Percentiles rank a stretch among this genome's conserved stretches.
Evolutionary conservation across 2,113 vertebrate genomes (phyloP).

Genomic region (Aviceda subcristata): DNA sequence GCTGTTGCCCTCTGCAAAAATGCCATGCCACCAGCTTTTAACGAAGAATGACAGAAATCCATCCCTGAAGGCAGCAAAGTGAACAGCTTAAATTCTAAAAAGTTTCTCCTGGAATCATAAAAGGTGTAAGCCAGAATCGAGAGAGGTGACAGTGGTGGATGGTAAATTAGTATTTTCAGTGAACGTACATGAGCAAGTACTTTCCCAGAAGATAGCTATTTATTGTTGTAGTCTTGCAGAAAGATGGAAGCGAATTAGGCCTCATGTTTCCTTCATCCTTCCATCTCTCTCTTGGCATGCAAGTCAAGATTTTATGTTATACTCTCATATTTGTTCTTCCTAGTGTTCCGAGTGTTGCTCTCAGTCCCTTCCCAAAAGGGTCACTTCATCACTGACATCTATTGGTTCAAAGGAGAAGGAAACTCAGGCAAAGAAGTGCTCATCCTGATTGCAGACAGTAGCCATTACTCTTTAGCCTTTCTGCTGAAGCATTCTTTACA

Average conservation of each 20-base stretch:
- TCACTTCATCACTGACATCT: neutral
- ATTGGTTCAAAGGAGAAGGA: neutral
- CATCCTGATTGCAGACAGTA: neutral
- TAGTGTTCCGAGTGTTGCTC: accelerated
- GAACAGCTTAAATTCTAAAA: neutral
- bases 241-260: neutral
- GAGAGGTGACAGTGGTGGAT: neutral
- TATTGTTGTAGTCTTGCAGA: neutral
- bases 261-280: neutral
- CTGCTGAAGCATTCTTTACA: neutral
- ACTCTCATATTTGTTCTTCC: neutral
- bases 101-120: neutral
- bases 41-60: neutral
- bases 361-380: neutral
- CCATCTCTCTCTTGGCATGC: neutral
- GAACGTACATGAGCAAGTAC: neutral
- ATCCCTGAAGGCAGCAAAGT: neutral
- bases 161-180: neutral
- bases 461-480: neutral
- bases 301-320: neutral
- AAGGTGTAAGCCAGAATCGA: neutral
- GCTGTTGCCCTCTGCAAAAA: neutral
- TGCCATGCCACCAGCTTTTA: neutral
- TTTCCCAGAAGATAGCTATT: neutral
- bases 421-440: neutral